Percentiles rank a stretch among this genome's conserved stretches.
These are phyloP conservation scores for Diploscapter pachys DNA, from an alignment of 1,140 invertebrate genomes.

Conservation along the genomic window DNA sequence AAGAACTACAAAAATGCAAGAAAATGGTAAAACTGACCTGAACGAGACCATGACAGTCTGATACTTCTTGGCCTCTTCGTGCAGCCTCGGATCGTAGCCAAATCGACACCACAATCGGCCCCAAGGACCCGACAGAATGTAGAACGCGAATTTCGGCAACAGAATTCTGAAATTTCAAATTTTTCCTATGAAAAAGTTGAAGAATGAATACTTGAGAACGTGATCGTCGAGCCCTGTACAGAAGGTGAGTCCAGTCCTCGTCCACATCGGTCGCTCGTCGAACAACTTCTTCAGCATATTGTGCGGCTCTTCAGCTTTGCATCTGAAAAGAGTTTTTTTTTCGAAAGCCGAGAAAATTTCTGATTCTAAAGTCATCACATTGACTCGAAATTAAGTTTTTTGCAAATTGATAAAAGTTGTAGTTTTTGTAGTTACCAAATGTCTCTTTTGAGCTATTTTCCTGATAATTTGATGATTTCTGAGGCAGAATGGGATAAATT, in stretches of 20 bases:
- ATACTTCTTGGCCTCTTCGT: slow-evolving; percentile 43
- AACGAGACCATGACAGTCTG: slow-evolving; percentile 59
- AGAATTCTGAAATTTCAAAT: slow-evolving; percentile 42
- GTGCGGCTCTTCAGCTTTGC: slow-evolving; percentile 53
- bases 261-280: slow-evolving; percentile 56
- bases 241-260: slow-evolving; percentile 41
- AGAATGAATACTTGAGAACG: slow-evolving; percentile 44
- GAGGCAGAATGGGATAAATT: not conserved
- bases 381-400: not conserved
- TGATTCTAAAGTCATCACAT: not conserved
- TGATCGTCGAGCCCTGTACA: slow-evolving; percentile 48
- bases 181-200: slow-evolving; percentile 1
- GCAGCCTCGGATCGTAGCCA: slow-evolving; percentile 56
- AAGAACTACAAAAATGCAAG: too few relatives aligned
- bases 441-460: too few relatives aligned
- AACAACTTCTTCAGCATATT: slow-evolving; percentile 46
- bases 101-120: slow-evolving; percentile 57
- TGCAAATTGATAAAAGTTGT: slow-evolving; percentile 6
- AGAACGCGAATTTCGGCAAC: slow-evolving; percentile 57
- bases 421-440: too few relatives aligned
- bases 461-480: not conserved
- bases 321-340: slow-evolving; percentile 27
- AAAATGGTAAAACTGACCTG: not conserved
- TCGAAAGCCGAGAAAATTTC: not conserved
- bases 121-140: slow-evolving; percentile 57